Evolutionary conservation across 1,140 invertebrate genomes (phyloP), one percentile per base, ranked within the genome.

Genomic region (Drosophila eugracilis): DNA sequence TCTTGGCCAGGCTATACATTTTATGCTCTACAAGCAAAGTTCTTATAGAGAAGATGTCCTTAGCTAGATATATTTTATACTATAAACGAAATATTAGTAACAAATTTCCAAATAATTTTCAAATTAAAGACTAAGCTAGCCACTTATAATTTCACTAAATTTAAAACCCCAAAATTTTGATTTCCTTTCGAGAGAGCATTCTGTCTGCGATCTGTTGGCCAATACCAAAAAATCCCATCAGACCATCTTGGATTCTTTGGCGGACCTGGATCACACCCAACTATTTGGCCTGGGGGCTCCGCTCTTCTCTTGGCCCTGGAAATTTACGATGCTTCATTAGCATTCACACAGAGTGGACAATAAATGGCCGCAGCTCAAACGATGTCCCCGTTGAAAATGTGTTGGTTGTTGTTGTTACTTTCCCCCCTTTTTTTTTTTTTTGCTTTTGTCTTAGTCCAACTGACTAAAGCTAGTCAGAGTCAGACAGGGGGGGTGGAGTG

Each of bases 311-410:
- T 22, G 32, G 28, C 24, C 32, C 22, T 48, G 36, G 24, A 63
- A 80, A 85, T 86, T 86, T 85, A 85, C 70, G 78, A 85, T 81
- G 73, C 79, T 69, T 85, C 62, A 86, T 85, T 86, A 77, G 81
- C 81, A 85, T 85, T 62, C 81, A 70, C 58, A 48, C 76, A 54
- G 80, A 86, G 76, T 80, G 62, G 67, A 80, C 76, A 76, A 30
- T 41, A 65, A 50, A 52, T 66, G 45, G 32, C 30, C 39, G 21
- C 15, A 36, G 17, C 52, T 28, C n/a, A 5, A 6, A 24, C 9
- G 34, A n/a, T 36, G 48, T 22, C 32, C 30, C 49, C 49, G 32
- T 22, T 15, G 49, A 22, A 21, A 28, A 17, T 22, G 45, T 12
- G n/a, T n/a, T n/a, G 9, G 12, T 6, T 22, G 39, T 42, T 39